phyloP scores from a whole-genome alignment of 2,888 invertebrate species.

The Chrysopilus asiliformis region DNA sequence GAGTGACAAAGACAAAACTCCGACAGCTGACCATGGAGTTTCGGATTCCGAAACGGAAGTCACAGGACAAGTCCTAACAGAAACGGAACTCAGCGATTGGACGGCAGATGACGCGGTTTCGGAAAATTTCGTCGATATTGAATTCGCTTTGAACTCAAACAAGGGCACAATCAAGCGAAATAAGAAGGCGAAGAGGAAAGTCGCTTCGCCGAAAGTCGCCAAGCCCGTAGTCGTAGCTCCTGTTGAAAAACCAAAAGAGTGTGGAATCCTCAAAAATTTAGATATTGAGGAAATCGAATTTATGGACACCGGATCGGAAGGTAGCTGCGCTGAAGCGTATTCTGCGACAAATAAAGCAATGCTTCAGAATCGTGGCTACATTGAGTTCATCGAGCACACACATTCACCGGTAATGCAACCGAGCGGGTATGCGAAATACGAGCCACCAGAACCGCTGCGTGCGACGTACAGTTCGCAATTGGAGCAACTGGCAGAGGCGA shows the following conservation, averaged over 20 bases:
- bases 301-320: constrained; percentile 75
- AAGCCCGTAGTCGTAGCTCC: constrained; percentile 19
- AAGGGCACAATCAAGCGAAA: constrained; percentile 33
- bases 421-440: neutral
- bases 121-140: constrained; percentile 57
- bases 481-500: constrained; percentile 13
- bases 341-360: constrained; percentile 40
- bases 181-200: constrained; percentile 30
- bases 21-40: constrained; percentile 30
- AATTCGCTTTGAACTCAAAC: constrained; percentile 44
- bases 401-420: neutral
- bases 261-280: constrained; percentile 34
- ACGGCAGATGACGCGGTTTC: constrained; percentile 66
- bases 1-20: constrained; percentile 32
- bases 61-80: constrained; percentile 61
- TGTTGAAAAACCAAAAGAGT: constrained; percentile 22
- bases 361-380: constrained; percentile 50
- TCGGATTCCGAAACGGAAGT: constrained; percentile 59
- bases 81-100: constrained; percentile 84
- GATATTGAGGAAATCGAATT: constrained; percentile 71
- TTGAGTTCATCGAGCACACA: constrained; percentile 43
- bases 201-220: constrained; percentile 31
- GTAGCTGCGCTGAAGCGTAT: constrained; percentile 52
- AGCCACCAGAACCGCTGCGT: no score
- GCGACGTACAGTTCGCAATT: no score